Conservation (phyloP, 2,113 vertebrate species). For the Marmota monax region DNA sequence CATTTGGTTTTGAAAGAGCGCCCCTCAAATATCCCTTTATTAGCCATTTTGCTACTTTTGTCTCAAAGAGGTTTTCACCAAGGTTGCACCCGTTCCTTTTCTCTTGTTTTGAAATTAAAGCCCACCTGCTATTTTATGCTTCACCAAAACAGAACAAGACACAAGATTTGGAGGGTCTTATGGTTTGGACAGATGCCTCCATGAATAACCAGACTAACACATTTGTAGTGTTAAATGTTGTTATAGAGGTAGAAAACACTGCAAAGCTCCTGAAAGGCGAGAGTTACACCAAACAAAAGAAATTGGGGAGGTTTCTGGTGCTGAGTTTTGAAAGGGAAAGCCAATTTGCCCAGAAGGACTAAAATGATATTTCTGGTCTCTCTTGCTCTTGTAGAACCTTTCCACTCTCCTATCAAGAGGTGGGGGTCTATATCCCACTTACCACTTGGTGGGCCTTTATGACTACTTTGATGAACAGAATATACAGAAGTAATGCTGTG, state of each 20-base stretch:
- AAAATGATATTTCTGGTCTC: not conserved
- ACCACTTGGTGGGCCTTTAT: not conserved
- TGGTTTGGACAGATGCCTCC: not conserved
- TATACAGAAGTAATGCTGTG: not conserved
- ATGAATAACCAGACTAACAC: not conserved
- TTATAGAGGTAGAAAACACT: not conserved
- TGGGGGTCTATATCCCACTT: not conserved
- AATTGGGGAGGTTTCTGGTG: not conserved
- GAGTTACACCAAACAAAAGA: not conserved
- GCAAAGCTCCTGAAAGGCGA: not conserved
- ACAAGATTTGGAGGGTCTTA: not conserved
- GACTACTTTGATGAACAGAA: not conserved
- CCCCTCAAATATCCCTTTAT: not conserved
- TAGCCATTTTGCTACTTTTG: not conserved
- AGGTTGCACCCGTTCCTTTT: not conserved
- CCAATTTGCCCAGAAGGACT: not conserved
- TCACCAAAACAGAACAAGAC: constrained; percentile 8
- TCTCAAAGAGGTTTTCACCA: not conserved
- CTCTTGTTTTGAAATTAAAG: constrained; percentile 31
- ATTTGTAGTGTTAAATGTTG: not conserved
- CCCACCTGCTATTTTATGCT: not conserved
- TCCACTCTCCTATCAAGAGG: not conserved
- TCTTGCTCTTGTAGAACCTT: not conserved
- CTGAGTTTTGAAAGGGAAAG: constrained; percentile 10
- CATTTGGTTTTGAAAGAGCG: constrained; percentile 41